A percentile compares a stretch with the other conserved stretches of the same genome.
Conservation (phyloP, 2,888 invertebrate species). For the Euzophera pinguis region DNA sequence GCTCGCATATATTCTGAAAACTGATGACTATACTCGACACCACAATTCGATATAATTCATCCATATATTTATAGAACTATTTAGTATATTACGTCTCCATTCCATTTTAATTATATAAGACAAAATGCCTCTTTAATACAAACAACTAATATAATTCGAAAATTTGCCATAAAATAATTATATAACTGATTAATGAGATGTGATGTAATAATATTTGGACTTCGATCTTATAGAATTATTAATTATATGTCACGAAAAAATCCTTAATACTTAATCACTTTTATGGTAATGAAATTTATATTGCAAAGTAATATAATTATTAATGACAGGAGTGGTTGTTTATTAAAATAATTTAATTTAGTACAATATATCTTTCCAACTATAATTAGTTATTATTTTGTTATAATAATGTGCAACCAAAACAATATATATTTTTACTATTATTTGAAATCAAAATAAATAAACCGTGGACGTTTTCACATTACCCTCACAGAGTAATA, state of each 20-base stretch:
- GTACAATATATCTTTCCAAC: too few relatives aligned
- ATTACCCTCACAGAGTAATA: conserved; percentile 20
- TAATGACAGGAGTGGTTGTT: too few relatives aligned
- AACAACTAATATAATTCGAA: conserved; percentile 39
- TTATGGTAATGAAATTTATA: too few relatives aligned
- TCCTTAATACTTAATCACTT: too few relatives aligned
- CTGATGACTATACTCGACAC: neutral
- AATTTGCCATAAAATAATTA: conserved; percentile 32
- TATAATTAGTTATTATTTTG: too few relatives aligned
- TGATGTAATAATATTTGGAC: conserved; percentile 6
- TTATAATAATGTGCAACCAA: too few relatives aligned
- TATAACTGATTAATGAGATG: conserved; percentile 20
- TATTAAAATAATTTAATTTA: too few relatives aligned
- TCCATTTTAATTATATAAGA: neutral
- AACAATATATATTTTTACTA: neutral
- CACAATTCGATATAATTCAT: neutral
- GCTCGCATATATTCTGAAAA: neutral
- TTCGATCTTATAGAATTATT: neutral
- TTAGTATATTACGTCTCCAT: neutral
- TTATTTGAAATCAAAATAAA: neutral
- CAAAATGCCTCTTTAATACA: conserved; percentile 34
- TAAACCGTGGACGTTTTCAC: conserved; percentile 18
- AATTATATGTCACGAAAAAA: too few relatives aligned
- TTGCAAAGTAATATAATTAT: too few relatives aligned
- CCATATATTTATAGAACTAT: neutral